phyloP scores from a whole-genome alignment of 2,888 invertebrate species.

The Brassicogethes aeneus region DNA sequence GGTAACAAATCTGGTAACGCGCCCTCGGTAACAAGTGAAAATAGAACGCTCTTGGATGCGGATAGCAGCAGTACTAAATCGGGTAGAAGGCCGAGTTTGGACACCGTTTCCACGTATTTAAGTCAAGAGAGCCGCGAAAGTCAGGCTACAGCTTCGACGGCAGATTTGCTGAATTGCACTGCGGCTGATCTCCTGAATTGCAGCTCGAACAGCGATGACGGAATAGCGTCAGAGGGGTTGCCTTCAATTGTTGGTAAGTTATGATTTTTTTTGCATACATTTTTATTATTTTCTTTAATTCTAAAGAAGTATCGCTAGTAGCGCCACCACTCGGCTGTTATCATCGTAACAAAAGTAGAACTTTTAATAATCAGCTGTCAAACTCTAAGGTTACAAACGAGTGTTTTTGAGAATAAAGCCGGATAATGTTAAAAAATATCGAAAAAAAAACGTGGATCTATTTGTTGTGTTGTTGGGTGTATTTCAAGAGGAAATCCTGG shows the following conservation, averaged over 20 bases:
- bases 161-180: conserved; percentile 35
- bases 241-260: conserved; percentile 35
- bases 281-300: too few species aligned
- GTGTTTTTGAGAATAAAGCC: too few species aligned
- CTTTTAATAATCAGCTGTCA: too few species aligned
- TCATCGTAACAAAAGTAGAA: too few species aligned
- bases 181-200: conserved; percentile 9
- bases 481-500: too few species aligned
- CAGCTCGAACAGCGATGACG: conserved; percentile 34
- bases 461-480: too few species aligned
- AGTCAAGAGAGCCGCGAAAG: conserved; percentile 76
- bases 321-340: too few species aligned
- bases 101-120: conserved; percentile 82
- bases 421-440: too few species aligned
- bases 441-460: too few species aligned
- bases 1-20: conserved; percentile 38
- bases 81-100: conserved; percentile 72
- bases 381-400: too few species aligned
- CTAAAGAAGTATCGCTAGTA: too few species aligned
- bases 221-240: conserved; percentile 23
- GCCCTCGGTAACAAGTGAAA: conserved; percentile 27
- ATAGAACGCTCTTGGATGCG: conserved; percentile 45
- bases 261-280: too few species aligned
- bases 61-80: conserved; percentile 69
- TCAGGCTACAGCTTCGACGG: conserved; percentile 36